Evolutionary conservation across 2,113 vertebrate genomes (phyloP), one percentile per base, ranked within the genome.

Genomic region (Sapayoa aenigma): DNA sequence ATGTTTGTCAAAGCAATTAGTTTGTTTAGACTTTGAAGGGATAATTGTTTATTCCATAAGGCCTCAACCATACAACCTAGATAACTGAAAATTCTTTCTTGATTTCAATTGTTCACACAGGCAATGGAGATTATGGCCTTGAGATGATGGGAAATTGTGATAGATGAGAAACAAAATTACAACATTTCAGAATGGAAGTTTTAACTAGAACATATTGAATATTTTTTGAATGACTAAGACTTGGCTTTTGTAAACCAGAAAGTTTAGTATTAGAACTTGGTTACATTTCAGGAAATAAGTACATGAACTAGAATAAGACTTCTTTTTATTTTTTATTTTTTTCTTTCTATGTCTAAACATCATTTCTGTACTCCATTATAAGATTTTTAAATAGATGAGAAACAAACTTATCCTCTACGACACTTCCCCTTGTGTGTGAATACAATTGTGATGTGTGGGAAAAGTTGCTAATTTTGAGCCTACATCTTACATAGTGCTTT

Each of bases 21-120:
- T 84, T 92, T 74, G 33, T 68, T 94, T 79, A 50, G 22, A 58
- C 87, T 91, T 89, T 93, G 21, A 53, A 84, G 16, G 31, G 25
- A 73, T 73, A 82, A 79, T 50, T 87, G 4, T 84, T 96, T 92
- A 52, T 69, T 49, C 20, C 6, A 11, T 28, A 67, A 59, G 20
- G 12, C 25, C 35, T 94, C 60, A 80, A 18, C 67, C 69, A 76
- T 25, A 44, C 17, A 73, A 84, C 20, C 22, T 69, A 62, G 84
- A 56, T 16, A 76, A 72, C 14, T 9, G 20, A 44, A 82, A 67
- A 75, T 42, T 3, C 12, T 28, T 68, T 16, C 52, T 84, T 73
- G 28, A 46, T 35, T 81, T 68, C 72, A 82, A 69, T 53, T 49
- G 15, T 60, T n/a, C 37, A 28, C n/a, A 60, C 12, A 58, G 35